Evolutionary conservation across 2,888 invertebrate species (phyloP), one percentile per base, ranked within the genome.

Genomic region (Norana najaformis): DNA sequence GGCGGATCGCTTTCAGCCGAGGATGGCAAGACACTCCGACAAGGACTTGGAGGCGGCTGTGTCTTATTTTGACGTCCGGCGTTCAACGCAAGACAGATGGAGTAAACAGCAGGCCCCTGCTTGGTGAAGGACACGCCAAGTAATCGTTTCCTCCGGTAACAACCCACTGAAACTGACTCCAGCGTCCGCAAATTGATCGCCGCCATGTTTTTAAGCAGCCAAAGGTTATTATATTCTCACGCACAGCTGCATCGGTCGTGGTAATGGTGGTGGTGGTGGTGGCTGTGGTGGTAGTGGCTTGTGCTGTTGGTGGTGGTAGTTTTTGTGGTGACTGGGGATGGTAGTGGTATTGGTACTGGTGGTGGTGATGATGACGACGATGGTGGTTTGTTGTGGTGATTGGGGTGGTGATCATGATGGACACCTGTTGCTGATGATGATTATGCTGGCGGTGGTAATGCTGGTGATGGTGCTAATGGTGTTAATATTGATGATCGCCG

Each of bases 321-420:
- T 83, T 89, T 90, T 69, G 20, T 82, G 39, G 20, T 89, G 53
- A 35, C n/a, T n/a, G n/a, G n/a, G 35, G 89, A 90, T 37, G 88
- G 88, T 53, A 37, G 69, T 89, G 90, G 69, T 90, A 88, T 53
- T 82, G 90, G 88, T 90, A 83, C 88, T 90, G 89, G 88, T 90
- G 90, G 88, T 82, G 90, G 69, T 82, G 83, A 90, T 90, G 90
- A 82, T 82, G 90, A 90, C 37, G 89, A 89, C 47, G 53, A 88
- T 37, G 41, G 47, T 88, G n/a, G n/a, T n/a, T n/a, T n/a, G n/a
- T 89, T 23, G 82, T 35, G 89, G 82, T 83, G 53, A 89, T 39
- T 11, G 8, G 1, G 89, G 39, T 47, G 89, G n/a, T 89, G 34
- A 35, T 41, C 82, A 41, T 82, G 89, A 1, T 69, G 89, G 0